A percentile compares a stretch with the other conserved stretches of the same genome.
These are phyloP conservation scores for Ametastegia equiseti DNA, from an alignment of 2,888 invertebrate genomes.

Conservation along the genomic window DNA sequence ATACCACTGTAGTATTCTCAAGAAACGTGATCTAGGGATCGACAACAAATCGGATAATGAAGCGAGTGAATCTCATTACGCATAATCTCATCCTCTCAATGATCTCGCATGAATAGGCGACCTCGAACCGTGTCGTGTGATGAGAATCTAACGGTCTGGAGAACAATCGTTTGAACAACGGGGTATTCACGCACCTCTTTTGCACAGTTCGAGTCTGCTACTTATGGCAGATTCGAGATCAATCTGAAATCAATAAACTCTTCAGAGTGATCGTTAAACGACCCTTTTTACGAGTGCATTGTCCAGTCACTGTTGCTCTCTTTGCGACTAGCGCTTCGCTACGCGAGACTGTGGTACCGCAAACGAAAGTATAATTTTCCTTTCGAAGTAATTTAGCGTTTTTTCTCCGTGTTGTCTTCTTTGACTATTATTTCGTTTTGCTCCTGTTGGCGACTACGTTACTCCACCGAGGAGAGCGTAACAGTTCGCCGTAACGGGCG, in stretches of 20 bases:
- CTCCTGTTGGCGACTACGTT: conserved; percentile 55
- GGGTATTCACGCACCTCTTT: conserved; percentile 5
- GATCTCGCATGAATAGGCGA: not conserved
- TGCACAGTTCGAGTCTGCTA: not conserved
- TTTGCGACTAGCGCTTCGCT: conserved; percentile 27
- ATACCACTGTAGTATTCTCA: not conserved
- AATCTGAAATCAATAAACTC: not conserved
- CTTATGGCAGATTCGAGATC: conserved; percentile 5
- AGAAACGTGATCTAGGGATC: not conserved
- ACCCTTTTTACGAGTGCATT: conserved; percentile 27
- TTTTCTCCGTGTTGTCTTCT: conserved; percentile 58
- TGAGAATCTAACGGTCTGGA: conserved; percentile 35
- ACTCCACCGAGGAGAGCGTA: conserved; percentile 54
- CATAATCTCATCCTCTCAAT: not conserved
- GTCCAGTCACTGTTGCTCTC: conserved; percentile 31
- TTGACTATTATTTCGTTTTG: conserved; percentile 53
- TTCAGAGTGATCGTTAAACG: not conserved
- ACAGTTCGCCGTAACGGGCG: conserved; percentile 16
- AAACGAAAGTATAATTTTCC: conserved; percentile 75
- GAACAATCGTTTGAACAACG: conserved; percentile 19
- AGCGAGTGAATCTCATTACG: conserved; percentile 18
- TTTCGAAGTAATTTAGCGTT: conserved; percentile 70
- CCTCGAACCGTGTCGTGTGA: not conserved
- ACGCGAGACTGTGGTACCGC: conserved; percentile 61
- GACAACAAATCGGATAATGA: not conserved